Evolutionary conservation across 2,113 vertebrate genomes (phyloP).

Genomic region (Limnothrissa miodon): DNA sequence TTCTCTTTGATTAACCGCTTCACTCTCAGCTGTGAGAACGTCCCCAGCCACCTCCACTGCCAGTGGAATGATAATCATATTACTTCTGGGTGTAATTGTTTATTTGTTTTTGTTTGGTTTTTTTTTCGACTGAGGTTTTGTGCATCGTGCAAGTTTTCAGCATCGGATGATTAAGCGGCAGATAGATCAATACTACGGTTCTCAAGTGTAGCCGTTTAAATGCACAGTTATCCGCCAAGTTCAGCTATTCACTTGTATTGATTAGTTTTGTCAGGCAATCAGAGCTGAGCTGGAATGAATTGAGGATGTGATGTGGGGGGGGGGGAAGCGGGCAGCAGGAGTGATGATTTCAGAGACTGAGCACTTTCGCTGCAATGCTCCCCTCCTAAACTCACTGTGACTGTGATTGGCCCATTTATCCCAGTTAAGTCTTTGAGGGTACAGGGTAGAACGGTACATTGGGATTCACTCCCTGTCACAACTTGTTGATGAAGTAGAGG

Average conservation of each 20-base stretch:
- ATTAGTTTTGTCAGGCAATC: not conserved
- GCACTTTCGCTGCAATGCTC: not conserved
- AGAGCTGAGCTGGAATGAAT: not conserved
- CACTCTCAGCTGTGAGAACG: not conserved
- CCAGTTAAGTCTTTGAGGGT: no score
- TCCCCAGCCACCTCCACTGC: not conserved
- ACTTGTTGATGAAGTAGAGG: not conserved
- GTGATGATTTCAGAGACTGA: not conserved
- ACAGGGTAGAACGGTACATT: no score
- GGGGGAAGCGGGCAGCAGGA: not conserved
- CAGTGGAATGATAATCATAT: not conserved
- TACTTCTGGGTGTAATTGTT: not conserved
- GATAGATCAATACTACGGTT: not conserved
- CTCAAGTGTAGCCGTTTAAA: not conserved
- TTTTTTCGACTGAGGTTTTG: not conserved
- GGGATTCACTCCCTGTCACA: not conserved
- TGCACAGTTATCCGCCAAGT: not conserved
- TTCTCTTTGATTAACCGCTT: not conserved
- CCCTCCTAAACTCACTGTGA: no score
- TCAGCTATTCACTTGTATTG: not conserved
- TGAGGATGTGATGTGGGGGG: no score
- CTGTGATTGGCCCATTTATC: no score
- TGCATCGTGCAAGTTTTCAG: not conserved
- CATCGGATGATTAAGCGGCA: not conserved
- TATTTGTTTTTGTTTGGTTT: not conserved